Conservation (phyloP, 2,888 invertebrate species). For the Nomada lathburiana region DNA sequence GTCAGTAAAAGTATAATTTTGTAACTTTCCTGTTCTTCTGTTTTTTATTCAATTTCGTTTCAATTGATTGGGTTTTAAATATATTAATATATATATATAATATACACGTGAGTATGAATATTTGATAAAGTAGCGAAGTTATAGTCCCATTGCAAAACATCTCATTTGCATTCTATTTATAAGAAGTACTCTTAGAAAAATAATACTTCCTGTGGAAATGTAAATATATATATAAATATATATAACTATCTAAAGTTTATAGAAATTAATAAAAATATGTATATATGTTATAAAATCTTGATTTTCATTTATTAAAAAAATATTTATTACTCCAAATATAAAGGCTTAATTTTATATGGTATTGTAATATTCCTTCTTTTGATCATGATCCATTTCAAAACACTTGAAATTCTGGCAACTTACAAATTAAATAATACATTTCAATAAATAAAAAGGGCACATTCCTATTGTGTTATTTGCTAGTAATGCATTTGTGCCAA, state of each 20-base stretch:
- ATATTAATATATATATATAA: constrained; percentile 19
- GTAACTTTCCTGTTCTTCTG: constrained; percentile 36
- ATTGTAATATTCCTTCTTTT: constrained; percentile 16
- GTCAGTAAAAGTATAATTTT: constrained; percentile 28
- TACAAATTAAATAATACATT: constrained; percentile 34
- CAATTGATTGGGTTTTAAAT: constrained; percentile 18
- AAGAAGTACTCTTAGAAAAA: constrained; percentile 60
- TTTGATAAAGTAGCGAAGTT: constrained; percentile 46
- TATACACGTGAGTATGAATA: constrained; percentile 5
- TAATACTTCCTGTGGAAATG: constrained; percentile 62
- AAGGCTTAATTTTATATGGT: constrained; percentile 16
- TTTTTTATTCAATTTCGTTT: neutral
- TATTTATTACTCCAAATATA: constrained; percentile 42
- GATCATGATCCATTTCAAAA: constrained; percentile 6
- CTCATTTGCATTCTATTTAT: constrained; percentile 60
- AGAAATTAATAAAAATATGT: constrained; percentile 67
- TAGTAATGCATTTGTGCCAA: constrained; percentile 9
- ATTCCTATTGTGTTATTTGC: constrained; percentile 13
- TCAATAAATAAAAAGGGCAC: constrained; percentile 43
- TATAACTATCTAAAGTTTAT: constrained; percentile 61
- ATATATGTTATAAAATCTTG: constrained; percentile 62
- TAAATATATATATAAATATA: constrained; percentile 67
- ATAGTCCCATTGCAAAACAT: constrained; percentile 51
- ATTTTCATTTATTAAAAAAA: constrained; percentile 44
- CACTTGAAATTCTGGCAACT: constrained; percentile 16